Evolutionary conservation across 2,797 vertebrate species (phyloP).

Genomic region (Tapera naevia): DNA sequence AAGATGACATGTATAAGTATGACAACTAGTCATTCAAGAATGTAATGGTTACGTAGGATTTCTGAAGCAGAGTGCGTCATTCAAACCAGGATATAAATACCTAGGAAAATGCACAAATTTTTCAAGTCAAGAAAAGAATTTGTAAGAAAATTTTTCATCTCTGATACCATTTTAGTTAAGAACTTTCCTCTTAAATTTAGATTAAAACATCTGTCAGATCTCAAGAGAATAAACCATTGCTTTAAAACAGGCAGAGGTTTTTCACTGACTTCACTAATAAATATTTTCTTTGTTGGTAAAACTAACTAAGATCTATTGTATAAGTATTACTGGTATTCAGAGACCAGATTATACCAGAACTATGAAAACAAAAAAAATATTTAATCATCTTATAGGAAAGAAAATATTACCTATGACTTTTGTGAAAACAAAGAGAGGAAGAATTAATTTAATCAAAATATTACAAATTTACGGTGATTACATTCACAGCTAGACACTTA

Average conservation of each 20-base stretch:
- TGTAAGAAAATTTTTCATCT: not conserved
- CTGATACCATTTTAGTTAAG: too few relatives aligned
- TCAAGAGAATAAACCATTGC: not conserved
- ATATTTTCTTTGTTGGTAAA: not conserved
- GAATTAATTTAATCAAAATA: not conserved
- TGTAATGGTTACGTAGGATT: not conserved
- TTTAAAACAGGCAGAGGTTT: not conserved
- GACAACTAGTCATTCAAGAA: not conserved
- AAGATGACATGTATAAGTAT: not conserved
- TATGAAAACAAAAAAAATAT: not conserved
- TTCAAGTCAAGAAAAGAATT: not conserved
- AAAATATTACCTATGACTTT: not conserved
- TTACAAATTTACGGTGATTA: not conserved
- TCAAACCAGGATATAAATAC: not conserved
- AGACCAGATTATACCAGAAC: not conserved
- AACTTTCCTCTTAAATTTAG: not conserved
- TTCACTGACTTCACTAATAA: not conserved
- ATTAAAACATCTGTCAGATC: not conserved
- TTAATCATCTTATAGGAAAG: not conserved
- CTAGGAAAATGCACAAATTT: not conserved
- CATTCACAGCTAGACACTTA: not conserved
- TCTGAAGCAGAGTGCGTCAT: not conserved
- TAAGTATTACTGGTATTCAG: not conserved
- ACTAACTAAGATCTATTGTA: not conserved
- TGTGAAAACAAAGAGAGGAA: not conserved